Base-by-base conservation (phyloP, 2,113 vertebrate genomes). In the Dendrocopos noguchii region DNA sequence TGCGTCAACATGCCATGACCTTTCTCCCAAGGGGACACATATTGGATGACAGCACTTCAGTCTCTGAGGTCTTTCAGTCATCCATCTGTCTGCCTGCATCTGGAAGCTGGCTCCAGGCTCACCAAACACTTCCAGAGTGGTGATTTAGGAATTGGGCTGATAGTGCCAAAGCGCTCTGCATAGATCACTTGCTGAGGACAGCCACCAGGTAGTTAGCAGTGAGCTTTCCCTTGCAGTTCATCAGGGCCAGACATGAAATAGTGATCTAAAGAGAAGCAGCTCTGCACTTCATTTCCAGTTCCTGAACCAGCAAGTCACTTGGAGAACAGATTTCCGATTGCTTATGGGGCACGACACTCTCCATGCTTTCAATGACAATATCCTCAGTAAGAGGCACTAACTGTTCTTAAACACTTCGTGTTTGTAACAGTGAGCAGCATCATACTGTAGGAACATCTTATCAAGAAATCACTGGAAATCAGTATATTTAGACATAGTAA, bases 51-150 rank as follows among this genome's bases (percentile, higher is more conserved):
- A 74, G 33, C 17, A 7, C 64, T n/a, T 31, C n/a, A 8, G 57
- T 3, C 47, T 10, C 60, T 0, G 1, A 19, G 36, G 33, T 7
- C 44, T 33, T n/a, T 12, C 83, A 9, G 21, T 8, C 61, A 2
- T 7, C 7, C 15, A 2, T 50, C 46, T 28, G 14, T 18, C 66
- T 50, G 70, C 70, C 57, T 44, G n/a, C n/a, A 0, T 1, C 29
- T 39, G 80, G 83, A 55, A 85, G 70, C 77, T 63, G 80, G 29
- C 91, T 90, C 42, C 77, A 10, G 77, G 46, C 80, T 84, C 19
- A 4, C 78, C 91, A 82, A 18, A 74, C 52, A 1, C 76, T 70
- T 85, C 82, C 80, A 46, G 56, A 7, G n/a, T 4, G 33, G 74
- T 29, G 65, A 68, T 44, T 42, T 46, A 66, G 94, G 84, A 59